Evolutionary conservation across 2,797 vertebrate species (phyloP).

Genomic region (Anas bernieri): DNA sequence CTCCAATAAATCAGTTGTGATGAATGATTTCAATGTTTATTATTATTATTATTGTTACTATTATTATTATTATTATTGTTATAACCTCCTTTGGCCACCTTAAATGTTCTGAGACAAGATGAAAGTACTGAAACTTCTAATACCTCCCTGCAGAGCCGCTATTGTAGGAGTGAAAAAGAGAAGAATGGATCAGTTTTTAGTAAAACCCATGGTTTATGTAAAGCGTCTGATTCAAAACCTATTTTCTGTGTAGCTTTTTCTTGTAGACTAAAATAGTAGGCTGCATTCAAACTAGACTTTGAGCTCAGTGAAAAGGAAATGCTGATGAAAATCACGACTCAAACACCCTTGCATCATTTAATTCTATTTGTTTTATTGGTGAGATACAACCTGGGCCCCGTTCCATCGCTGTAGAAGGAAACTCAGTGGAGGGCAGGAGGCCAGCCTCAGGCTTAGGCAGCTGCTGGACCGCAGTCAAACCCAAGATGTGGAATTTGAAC

Average conservation of each 20-base stretch:
- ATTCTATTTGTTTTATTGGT: constrained; percentile 57
- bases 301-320: constrained; percentile 63
- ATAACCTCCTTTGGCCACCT: constrained; percentile 30
- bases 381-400: neutral
- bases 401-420: neutral
- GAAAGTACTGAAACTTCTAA: constrained; percentile 77
- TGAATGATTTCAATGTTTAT: constrained; percentile 8
- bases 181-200: constrained; percentile 76
- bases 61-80: neutral
- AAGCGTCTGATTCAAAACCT: constrained; percentile 82
- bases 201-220: constrained; percentile 82
- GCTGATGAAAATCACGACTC: constrained; percentile 70
- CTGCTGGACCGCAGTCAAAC: neutral
- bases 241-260: constrained; percentile 69
- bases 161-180: constrained; percentile 72
- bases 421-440: neutral
- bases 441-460: neutral
- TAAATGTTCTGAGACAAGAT: constrained; percentile 76
- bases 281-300: constrained; percentile 66
- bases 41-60: neutral
- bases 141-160: constrained; percentile 61
- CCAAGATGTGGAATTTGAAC: neutral
- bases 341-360: constrained; percentile 49
- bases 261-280: constrained; percentile 69
- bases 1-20: constrained; percentile 6